Conservation (phyloP, 1,140 invertebrate species). For the Drosophila mojavensis region DNA sequence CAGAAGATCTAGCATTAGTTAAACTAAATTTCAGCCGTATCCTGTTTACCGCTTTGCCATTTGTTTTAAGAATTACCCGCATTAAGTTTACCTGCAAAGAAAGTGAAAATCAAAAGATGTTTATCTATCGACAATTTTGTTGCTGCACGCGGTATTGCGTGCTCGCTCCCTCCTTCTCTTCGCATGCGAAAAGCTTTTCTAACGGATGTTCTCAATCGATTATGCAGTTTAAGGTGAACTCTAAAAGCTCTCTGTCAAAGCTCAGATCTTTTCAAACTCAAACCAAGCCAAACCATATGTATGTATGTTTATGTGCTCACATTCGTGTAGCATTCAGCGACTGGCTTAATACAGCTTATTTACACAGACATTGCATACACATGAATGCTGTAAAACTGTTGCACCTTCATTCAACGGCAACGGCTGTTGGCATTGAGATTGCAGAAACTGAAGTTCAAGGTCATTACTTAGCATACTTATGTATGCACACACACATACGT, state of each 20-base stretch:
- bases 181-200: neutral
- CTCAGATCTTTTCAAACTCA: neutral
- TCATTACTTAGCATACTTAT: constrained; percentile 52
- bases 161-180: neutral
- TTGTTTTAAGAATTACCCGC: neutral
- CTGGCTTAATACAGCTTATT: constrained; percentile 24
- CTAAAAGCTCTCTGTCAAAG: constrained; percentile 22
- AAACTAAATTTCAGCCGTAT: no score
- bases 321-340: neutral
- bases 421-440: constrained; percentile 20
- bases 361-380: constrained; percentile 7
- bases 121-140: neutral
- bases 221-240: constrained; percentile 4
- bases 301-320: neutral
- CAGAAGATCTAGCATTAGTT: no score
- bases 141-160: no score
- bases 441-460: constrained; percentile 68
- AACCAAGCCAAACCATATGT: neutral
- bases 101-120: neutral
- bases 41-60: neutral
- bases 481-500: neutral
- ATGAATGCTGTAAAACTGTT: constrained; percentile 32
- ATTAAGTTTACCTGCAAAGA: neutral
- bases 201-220: constrained; percentile 3
- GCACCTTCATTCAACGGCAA: constrained; percentile 42